phyloP scores from a whole-genome alignment of 1,140 invertebrate species.

The Stegodyphus dumicola region DNA sequence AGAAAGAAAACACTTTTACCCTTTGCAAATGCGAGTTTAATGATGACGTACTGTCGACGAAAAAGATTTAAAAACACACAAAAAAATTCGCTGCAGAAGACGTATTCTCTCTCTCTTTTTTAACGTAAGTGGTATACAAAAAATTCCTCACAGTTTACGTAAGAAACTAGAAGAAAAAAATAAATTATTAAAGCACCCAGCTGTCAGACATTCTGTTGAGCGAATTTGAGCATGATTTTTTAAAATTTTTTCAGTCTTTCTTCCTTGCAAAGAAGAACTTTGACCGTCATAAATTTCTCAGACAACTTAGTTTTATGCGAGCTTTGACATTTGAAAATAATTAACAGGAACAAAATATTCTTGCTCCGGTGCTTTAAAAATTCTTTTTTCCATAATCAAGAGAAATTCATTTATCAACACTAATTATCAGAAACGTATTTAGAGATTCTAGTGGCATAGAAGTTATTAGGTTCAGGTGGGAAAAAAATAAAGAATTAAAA shows the following conservation, averaged over 20 bases:
- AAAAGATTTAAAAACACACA: too few species aligned
- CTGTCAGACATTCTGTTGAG: conserved; percentile 16
- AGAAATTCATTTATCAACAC: conserved; percentile 49
- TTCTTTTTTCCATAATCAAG: neutral
- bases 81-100: neutral
- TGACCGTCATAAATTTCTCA: conserved; percentile 5
- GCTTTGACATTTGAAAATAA: conserved; percentile 38
- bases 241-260: neutral
- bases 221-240: conserved; percentile 23
- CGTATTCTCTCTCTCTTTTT: neutral
- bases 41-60: neutral
- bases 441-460: neutral
- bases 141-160: too few species aligned
- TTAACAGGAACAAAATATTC: conserved; percentile 29
- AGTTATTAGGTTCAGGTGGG: neutral
- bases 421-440: conserved; percentile 32
- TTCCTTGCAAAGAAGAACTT: neutral
- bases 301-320: neutral
- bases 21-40: conserved; percentile 33
- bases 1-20: neutral
- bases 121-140: too few species aligned
- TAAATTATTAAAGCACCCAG: neutral
- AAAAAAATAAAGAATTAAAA: neutral
- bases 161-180: conserved; percentile 11
- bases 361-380: neutral